These are phyloP conservation scores for Melanophora roralis DNA, from an alignment of 2,888 invertebrate genomes.

Conservation along the genomic window DNA sequence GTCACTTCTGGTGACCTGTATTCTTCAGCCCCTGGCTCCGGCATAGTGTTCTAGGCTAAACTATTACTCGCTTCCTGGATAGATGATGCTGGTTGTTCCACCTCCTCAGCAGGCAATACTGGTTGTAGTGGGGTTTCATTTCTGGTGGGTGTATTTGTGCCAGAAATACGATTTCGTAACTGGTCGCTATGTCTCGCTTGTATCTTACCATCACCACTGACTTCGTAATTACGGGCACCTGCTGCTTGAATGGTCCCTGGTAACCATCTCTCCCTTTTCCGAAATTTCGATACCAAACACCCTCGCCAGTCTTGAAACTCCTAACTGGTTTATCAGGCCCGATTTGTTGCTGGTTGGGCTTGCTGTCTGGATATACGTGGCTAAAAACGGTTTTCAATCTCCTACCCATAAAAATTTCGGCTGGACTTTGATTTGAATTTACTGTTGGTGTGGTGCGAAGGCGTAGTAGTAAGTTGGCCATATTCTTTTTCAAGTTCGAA, in stretches of 20 bases:
- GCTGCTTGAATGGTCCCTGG: background rate
- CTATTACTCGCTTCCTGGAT: no score
- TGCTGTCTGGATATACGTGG: conserved; percentile 15
- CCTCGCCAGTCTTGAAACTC: conserved; percentile 11
- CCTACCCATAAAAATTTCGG: conserved; percentile 31
- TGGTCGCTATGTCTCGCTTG: background rate
- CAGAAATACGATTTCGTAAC: background rate
- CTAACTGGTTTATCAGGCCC: background rate
- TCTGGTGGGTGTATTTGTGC: background rate
- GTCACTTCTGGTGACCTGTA: no score
- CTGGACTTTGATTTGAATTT: conserved; percentile 19
- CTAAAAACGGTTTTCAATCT: conserved; percentile 24
- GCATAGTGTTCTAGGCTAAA: no score
- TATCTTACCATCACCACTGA: background rate
- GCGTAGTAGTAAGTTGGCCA: conserved; percentile 27
- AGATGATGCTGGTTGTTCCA: no score
- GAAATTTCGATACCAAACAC: conserved; percentile 30
- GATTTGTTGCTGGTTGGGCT: background rate
- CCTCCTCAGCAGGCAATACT: background rate
- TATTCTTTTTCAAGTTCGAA: background rate
- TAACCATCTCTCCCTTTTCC: conserved; percentile 2
- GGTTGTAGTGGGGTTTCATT: background rate
- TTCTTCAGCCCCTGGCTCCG: no score
- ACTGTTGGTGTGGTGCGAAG: conserved; percentile 10
- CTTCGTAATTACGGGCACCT: background rate